phyloP scores from a whole-genome alignment of 2,888 invertebrate species.

The Seladonia tumulorum region DNA sequence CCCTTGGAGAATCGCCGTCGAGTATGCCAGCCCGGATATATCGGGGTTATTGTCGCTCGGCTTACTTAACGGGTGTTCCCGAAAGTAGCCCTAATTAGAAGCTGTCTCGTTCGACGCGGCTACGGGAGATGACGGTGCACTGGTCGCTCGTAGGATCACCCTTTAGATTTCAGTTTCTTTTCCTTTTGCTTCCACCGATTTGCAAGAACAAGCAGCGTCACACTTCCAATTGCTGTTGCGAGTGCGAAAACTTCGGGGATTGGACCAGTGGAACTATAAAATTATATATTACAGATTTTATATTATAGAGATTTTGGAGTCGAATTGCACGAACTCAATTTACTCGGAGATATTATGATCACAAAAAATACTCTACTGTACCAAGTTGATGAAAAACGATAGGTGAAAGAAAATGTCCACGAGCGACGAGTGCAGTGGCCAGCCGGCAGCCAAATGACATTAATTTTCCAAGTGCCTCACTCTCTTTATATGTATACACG shows the following conservation, averaged over 20 bases:
- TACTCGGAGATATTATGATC: too few species aligned
- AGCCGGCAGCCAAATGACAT: constrained; percentile 20
- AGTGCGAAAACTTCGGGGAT: background rate
- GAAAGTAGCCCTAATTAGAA: constrained; percentile 25
- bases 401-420: background rate
- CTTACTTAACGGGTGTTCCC: constrained; percentile 44
- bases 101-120: background rate
- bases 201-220: background rate
- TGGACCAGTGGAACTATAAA: background rate
- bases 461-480: constrained; percentile 22
- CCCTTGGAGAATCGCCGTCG: constrained; percentile 43
- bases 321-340: too few species aligned
- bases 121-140: constrained; percentile 20
- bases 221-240: background rate
- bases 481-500: constrained; percentile 37
- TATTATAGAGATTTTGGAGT: background rate
- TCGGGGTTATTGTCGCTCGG: constrained; percentile 55
- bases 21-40: constrained; percentile 1
- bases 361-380: background rate
- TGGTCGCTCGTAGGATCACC: background rate
- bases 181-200: background rate
- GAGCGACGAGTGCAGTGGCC: constrained; percentile 11
- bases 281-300: background rate
- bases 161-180: background rate
- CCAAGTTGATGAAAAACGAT: too few species aligned